Evolutionary conservation across 2,888 invertebrate species (phyloP), one percentile per base, ranked within the genome.

Genomic region (Prosapia bicincta): DNA sequence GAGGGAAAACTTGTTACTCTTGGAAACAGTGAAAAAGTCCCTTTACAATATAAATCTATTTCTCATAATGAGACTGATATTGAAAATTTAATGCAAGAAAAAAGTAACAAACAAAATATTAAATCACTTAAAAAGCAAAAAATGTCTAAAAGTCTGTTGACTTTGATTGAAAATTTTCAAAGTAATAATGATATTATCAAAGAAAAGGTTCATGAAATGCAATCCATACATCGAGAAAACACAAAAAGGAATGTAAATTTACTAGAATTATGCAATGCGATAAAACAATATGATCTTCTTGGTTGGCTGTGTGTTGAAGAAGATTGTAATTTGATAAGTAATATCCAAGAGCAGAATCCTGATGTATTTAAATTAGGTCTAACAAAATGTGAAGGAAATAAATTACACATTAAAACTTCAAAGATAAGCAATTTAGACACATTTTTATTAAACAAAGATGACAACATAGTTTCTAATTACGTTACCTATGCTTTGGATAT

Each of bases 251-350:
- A 54, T 25, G 5, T 69, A 30, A 69, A 26, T 15, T 30, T 26
- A 26, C 54, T 69, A 65, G 69, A 28, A 25, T 38, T 26, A 20
- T 28, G 54, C 24, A 54, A n/a, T 26, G 15, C n/a, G 10, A 69
- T 69, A 65, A 66, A 74, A 25, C 26, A 65, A n/a, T 74, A 65
- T 69, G 74, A 74, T n/a, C 15, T 74, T 20, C 23, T 74, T 15
- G 74, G 74, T 24, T 74, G 74, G 74, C 13, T 74, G 23, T 66
- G 54, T 65, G 68, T 74, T 20, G 74, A 74, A 24, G 28, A 65
- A 30, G 5, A 26, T n/a, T 30, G 23, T 24, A 69, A 74, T 69
- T 65, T 74, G 0, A 25, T 69, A n/a, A 69, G 69, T 10, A 15
- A 69, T 10, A 30, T 74, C 7, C 69, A 28, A 24, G 65, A 20